Evolutionary conservation across 2,888 invertebrate species (phyloP).

Genomic region (Brachyptera risi): DNA sequence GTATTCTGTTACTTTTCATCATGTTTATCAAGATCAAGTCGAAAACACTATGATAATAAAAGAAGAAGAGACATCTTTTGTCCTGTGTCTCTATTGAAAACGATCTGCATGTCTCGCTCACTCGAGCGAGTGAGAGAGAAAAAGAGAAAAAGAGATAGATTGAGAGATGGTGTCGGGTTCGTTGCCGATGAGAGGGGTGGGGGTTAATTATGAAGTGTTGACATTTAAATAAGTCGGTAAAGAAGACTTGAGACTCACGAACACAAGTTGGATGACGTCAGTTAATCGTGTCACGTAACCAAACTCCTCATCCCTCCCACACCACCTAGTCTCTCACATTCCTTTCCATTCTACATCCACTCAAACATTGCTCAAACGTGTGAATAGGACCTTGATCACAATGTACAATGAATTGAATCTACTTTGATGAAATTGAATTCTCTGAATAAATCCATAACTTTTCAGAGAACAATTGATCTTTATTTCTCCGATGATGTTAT

Average conservation of each 20-base stretch:
- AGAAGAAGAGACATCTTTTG: not conserved
- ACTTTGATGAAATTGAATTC: no score
- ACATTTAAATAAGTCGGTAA: conserved; percentile 15
- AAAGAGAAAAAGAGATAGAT: no score
- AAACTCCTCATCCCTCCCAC: not conserved
- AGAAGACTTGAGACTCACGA: not conserved
- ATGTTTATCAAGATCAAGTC: no score
- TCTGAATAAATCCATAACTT: no score
- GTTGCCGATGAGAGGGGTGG: not conserved
- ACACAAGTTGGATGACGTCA: conserved; percentile 1
- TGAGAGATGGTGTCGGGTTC: not conserved
- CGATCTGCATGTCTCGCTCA: not conserved
- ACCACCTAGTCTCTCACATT: not conserved
- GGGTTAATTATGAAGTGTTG: conserved; percentile 20
- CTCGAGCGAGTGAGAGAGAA: no score
- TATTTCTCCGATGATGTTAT: no score
- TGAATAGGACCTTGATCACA: no score
- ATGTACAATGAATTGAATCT: no score
- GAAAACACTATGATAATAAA: no score
- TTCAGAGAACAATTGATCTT: no score
- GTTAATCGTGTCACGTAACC: not conserved
- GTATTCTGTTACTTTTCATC: no score
- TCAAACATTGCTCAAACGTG: not conserved
- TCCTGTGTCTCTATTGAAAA: not conserved
- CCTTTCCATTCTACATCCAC: not conserved